Conservation (phyloP, 2,888 invertebrate genomes). For the Lepetodrilus schrolli region DNA sequence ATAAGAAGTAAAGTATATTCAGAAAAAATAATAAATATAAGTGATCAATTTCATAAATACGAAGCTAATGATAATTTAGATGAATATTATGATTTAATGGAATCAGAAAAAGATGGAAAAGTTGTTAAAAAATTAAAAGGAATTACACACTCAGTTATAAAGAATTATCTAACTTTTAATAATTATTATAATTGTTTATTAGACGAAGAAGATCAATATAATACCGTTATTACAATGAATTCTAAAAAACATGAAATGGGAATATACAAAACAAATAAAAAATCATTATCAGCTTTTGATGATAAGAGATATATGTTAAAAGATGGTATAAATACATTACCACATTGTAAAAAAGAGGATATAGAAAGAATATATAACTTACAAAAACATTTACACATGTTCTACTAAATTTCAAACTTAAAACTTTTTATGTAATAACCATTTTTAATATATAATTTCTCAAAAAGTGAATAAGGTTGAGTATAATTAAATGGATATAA, state of each 20-base stretch:
- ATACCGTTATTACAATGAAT: constrained; percentile 30
- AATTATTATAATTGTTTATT: constrained; percentile 27
- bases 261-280: constrained; percentile 31
- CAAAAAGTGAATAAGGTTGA: no score
- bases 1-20: constrained; percentile 37
- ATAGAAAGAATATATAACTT: no score
- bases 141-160: constrained; percentile 16
- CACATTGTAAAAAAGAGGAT: constrained; percentile 15
- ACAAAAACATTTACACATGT: no score
- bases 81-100: not conserved
- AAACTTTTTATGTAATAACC: no score
- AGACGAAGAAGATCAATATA: constrained; percentile 22
- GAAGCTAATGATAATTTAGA: not conserved
- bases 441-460: no score
- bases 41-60: not conserved
- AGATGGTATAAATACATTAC: constrained; percentile 33
- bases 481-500: no score
- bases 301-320: constrained; percentile 35
- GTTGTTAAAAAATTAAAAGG: constrained; percentile 38
- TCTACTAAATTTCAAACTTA: no score
- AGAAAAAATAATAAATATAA: not conserved
- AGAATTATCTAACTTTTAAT: constrained; percentile 28
- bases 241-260: constrained; percentile 35
- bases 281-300: constrained; percentile 30
- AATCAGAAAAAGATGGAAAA: not conserved